phyloP scores from a whole-genome alignment of 2,888 invertebrate genomes.

The Epirrhoe alternata region DNA sequence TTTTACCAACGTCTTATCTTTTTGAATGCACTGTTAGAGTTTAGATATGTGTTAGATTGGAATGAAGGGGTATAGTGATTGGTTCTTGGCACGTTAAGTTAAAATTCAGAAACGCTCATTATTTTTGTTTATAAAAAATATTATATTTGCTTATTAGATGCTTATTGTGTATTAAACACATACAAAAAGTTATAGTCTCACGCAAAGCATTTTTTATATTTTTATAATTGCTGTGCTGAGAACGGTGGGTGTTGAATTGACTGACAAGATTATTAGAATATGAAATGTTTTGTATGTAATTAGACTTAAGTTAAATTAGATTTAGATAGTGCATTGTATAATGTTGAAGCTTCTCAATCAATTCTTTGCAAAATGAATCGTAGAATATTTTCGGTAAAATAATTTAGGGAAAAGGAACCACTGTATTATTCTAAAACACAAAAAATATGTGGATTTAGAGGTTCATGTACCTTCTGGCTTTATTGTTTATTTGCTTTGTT shows the following conservation, averaged over 20 bases:
- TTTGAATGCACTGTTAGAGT: constrained; percentile 43
- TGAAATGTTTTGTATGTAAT: constrained; percentile 74
- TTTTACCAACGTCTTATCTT: constrained; percentile 43
- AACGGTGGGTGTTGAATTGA: constrained; percentile 71
- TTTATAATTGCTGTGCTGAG: constrained; percentile 66
- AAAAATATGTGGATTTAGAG: constrained; percentile 11
- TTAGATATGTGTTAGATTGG: constrained; percentile 51
- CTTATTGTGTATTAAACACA: constrained; percentile 35
- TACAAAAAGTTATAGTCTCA: constrained; percentile 25
- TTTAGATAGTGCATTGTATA: constrained; percentile 69
- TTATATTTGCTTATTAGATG: constrained; percentile 35
- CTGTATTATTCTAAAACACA: constrained; percentile 23
- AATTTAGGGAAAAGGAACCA: constrained; percentile 14
- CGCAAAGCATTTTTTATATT: constrained; percentile 41
- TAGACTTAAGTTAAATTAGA: constrained; percentile 65
- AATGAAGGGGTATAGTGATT: constrained; percentile 50
- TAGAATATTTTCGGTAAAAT: constrained; percentile 39
- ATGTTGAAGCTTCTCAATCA: constrained; percentile 65
- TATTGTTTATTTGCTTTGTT: constrained; percentile 29
- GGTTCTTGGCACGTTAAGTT: constrained; percentile 68
- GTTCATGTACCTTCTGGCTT: constrained; percentile 20
- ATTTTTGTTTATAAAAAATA: constrained; percentile 25
- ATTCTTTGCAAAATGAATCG: constrained; percentile 55
- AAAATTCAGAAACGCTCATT: constrained; percentile 20
- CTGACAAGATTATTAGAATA: constrained; percentile 73